phyloP scores from a whole-genome alignment of 2,797 vertebrate genomes.

The Cossypha heuglini region DNA sequence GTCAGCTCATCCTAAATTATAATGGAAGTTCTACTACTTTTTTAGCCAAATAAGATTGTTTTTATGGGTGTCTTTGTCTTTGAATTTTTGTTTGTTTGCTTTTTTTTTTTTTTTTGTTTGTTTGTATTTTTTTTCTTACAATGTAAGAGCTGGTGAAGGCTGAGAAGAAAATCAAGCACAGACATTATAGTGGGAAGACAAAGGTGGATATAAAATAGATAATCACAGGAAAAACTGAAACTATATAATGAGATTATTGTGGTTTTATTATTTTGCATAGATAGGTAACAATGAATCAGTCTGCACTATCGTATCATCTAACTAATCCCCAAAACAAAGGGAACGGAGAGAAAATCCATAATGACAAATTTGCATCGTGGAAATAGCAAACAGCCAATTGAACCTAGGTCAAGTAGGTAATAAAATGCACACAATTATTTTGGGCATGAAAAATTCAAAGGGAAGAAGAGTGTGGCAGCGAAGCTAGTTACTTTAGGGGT shows the following conservation, averaged over 20 bases:
- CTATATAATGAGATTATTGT: not conserved
- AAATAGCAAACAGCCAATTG: not conserved
- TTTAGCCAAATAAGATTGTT: not conserved
- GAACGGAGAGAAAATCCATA: not conserved
- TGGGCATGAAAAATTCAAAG: not conserved
- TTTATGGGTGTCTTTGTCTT: accelerated
- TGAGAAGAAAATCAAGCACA: not conserved
- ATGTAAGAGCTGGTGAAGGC: not conserved
- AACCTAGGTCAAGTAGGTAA: not conserved
- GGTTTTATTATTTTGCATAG: not conserved
- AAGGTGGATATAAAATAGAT: not conserved
- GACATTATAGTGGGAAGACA: not conserved
- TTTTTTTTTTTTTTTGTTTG: too few species aligned
- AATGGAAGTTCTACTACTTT: not conserved
- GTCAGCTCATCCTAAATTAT: not conserved
- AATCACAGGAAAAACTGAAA: not conserved
- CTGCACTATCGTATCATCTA: not conserved
- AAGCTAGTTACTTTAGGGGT: not conserved
- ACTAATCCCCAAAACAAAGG: not conserved
- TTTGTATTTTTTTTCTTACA: not conserved
- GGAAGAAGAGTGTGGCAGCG: not conserved
- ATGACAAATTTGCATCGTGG: not conserved
- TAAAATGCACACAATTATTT: not conserved
- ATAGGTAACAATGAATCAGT: not conserved
- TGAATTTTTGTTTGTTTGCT: not conserved